Percentiles rank a stretch among this genome's conserved stretches.
These are phyloP conservation scores for Diaprepes abbreviatus DNA, from an alignment of 2,888 invertebrate species.

Conservation along the genomic window DNA sequence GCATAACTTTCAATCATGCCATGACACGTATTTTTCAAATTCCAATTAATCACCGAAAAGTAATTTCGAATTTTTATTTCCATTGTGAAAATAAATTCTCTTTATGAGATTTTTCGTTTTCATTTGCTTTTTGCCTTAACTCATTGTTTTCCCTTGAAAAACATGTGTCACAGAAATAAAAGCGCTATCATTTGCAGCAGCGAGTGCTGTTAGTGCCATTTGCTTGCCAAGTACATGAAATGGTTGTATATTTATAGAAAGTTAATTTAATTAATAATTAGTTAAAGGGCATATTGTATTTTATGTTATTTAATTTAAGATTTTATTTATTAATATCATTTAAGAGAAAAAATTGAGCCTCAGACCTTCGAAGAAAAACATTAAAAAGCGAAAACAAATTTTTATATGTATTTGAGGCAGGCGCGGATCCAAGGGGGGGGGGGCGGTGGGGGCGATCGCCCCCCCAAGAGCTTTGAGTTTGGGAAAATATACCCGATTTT, in stretches of 20 bases:
- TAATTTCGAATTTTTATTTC: constrained; percentile 6
- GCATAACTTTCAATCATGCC: constrained; percentile 4
- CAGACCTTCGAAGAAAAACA: no score
- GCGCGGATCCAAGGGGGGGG: no score
- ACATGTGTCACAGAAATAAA: constrained; percentile 2
- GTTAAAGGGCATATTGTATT: no score
- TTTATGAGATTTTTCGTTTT: constrained; percentile 1
- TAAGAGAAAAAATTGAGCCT: no score
- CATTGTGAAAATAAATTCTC: constrained; percentile 12
- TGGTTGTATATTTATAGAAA: background rate
- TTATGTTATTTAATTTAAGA: no score
- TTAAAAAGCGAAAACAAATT: no score
- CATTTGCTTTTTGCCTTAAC: constrained; percentile 8
- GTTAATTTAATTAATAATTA: no score
- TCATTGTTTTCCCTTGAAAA: constrained; percentile 13
- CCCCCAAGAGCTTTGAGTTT: no score
- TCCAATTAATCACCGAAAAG: constrained; percentile 1
- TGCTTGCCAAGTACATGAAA: background rate
- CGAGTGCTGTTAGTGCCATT: background rate
- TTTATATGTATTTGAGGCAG: no score
- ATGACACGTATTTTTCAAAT: background rate
- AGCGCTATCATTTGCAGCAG: background rate
- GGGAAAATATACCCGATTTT: no score
- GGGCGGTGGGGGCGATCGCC: no score
- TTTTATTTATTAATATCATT: no score